Base-by-base conservation (phyloP, 2,113 vertebrate genomes). In the Gasterosteus aculeatus region DNA sequence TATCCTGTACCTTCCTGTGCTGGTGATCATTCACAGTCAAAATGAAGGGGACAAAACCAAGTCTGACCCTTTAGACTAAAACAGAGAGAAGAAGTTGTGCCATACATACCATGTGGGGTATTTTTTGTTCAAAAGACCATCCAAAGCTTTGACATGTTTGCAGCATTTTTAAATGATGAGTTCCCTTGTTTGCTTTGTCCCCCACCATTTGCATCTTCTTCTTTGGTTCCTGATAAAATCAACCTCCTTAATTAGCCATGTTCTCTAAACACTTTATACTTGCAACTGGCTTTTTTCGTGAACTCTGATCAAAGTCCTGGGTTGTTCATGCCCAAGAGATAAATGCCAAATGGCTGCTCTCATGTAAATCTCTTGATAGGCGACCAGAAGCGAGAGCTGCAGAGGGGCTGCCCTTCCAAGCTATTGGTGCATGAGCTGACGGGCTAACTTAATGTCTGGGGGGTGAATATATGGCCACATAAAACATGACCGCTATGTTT, bases 401-500 rank as follows among this genome's bases (percentile, higher is more conserved):
- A 71, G 47, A 84, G 49, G 51, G 60, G 15, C 74, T 19, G 44
- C n/a, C 0, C 16, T 78, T 75, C 68, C 66, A 77, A 69, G 60
- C 26, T 66, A 14, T 39, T 26, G n/a, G 69, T 53, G 41, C n/a
- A 59, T 62, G 66, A 29, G 64, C 70, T 62, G 53, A 31, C 73
- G 73, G 68, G 53, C 63, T 70, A 61, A 70, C 74, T 73, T 72
- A 80, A 85, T 75, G 72, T 83, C 77, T 59, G 2, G 0, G 5
- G 33, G 51, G 38, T 66, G 22, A 77, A 72, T 77, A 60, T 77
- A 62, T 65, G 35, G 60, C 68, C 38, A 19, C 22, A 72, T 82
- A 61, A 72, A 78, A 31, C 29, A 44, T 60, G 41, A 64, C 41
- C 39, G 64, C 15, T 1, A 10, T 57, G 18, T 41, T 77, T 72